A percentile compares a stretch with the other conserved stretches of the same genome.
These are phyloP conservation scores for Xenopus tropicalis DNA, from an alignment of 2,113 vertebrate genomes.

Conservation along the genomic window UCB_Xtro_10.0 CM004450.2:66206001-66206500, in stretches of 20 bases:
- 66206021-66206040: constrained; percentile 21
- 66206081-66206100: constrained; percentile 50
- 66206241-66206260: constrained; percentile 70
- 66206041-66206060: not conserved
- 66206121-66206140: constrained; percentile 42
- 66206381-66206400: constrained; percentile 54
- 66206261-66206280: constrained; percentile 60
- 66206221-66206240: constrained; percentile 68
- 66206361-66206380: constrained; percentile 57
- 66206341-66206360: constrained; percentile 63
- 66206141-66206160: constrained; percentile 45
- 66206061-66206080: constrained; percentile 24
- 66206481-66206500: constrained; percentile 95
- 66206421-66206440: constrained; percentile 96
- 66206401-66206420: constrained; percentile 62
- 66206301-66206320: constrained; percentile 72
- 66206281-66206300: constrained; percentile 62
- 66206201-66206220: constrained; percentile 48
- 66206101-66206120: constrained; percentile 46
- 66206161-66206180: constrained; percentile 36
- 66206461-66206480: constrained; percentile 91
- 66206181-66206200: constrained; percentile 37
- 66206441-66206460: constrained; percentile 88
- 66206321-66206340: constrained; percentile 63
- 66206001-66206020: constrained; percentile 41